Evolutionary conservation across 2,113 vertebrate species (phyloP).

Genomic region (Lepus europaeus): DNA sequence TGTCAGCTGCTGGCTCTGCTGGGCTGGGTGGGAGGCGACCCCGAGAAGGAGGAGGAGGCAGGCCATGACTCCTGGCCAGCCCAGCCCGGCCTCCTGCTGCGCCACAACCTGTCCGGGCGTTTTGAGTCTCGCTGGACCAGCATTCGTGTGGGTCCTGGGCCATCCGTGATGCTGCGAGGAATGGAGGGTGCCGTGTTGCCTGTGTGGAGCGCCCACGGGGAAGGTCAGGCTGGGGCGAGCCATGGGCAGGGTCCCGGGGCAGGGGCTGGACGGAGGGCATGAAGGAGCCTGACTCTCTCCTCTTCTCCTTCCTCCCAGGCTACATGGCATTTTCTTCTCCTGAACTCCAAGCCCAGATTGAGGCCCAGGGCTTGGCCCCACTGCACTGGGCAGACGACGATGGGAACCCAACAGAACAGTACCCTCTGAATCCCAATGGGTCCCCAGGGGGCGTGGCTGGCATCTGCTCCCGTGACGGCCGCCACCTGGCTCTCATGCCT

Average conservation of each 20-base stretch:
- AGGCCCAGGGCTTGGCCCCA: conserved; percentile 87
- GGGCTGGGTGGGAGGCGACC: conserved; percentile 91
- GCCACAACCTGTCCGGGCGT: conserved; percentile 92
- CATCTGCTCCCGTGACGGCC: conserved; percentile 92
- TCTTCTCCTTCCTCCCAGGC: conserved; percentile 83
- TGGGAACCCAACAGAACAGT: conserved; percentile 90
- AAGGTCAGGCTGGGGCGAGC: conserved; percentile 87
- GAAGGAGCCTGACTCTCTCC: not conserved
- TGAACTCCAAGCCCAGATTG: conserved; percentile 82
- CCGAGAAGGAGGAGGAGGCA: not conserved
- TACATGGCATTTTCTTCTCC: conserved; percentile 91
- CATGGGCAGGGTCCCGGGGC: rapidly evolving
- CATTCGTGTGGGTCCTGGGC: conserved; percentile 89
- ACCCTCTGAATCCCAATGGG: conserved; percentile 95
- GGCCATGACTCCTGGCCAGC: not conserved
- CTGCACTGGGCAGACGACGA: conserved; percentile 92
- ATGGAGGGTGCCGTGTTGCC: conserved; percentile 94
- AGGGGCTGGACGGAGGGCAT: rapidly evolving
- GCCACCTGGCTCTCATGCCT: conserved; percentile 95
- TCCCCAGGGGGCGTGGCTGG: conserved; percentile 91
- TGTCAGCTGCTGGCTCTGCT: conserved; percentile 94
- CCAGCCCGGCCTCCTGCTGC: conserved; percentile 88
- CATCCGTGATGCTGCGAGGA: conserved; percentile 92
- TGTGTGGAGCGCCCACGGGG: conserved; percentile 95
- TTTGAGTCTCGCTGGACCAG: conserved; percentile 95